A percentile compares a stretch with the other conserved stretches of the same genome.
Evolutionary conservation across 2,113 vertebrate species (phyloP).

Genomic region (Cephalophus harveyi): DNA sequence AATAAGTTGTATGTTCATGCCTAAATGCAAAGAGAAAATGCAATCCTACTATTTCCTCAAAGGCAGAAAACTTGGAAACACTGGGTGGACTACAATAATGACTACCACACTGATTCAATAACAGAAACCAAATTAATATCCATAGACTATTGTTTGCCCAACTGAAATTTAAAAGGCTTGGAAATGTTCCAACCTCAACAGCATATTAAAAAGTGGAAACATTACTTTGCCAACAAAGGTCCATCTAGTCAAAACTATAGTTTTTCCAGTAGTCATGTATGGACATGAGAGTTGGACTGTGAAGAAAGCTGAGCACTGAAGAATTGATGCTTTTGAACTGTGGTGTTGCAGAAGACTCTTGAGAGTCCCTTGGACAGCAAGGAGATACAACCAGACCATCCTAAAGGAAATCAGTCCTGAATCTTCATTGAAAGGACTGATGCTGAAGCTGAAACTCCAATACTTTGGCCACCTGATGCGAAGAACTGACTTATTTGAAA

Average conservation of each 20-base stretch:
- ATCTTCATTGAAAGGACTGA: background rate
- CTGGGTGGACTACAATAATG: background rate
- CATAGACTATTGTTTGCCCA: background rate
- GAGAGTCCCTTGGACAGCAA: background rate
- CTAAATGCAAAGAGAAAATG: background rate
- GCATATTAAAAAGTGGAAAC: background rate
- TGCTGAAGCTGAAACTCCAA: background rate
- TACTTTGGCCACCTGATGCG: background rate
- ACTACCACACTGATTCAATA: background rate
- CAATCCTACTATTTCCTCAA: background rate
- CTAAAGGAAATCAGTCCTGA: background rate
- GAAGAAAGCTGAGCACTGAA: background rate
- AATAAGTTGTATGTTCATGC: background rate
- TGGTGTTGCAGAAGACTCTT: background rate
- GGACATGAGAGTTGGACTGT: background rate
- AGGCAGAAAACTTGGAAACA: background rate
- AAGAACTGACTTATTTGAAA: background rate
- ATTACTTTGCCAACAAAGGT: background rate
- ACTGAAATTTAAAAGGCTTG: background rate
- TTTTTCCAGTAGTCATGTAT: background rate
- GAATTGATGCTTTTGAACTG: background rate
- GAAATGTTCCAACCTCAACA: background rate
- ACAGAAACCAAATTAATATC: background rate
- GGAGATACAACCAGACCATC: background rate
- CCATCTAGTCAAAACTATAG: background rate